Conservation (phyloP, 2,113 vertebrate species). For the Arenaria interpres region DNA sequence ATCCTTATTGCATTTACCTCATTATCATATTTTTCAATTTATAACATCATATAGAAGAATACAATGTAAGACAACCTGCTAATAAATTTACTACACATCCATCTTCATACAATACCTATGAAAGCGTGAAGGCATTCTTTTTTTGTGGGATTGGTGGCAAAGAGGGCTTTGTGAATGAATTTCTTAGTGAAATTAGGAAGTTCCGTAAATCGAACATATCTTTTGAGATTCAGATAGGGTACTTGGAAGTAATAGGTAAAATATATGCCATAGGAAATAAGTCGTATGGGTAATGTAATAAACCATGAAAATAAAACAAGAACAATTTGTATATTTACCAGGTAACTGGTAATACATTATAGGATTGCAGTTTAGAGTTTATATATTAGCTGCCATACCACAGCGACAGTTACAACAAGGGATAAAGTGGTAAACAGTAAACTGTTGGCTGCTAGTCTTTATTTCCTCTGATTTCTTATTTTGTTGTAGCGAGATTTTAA, state of each 20-base stretch:
- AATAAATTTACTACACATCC: neutral
- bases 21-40: constrained; percentile 53
- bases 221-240: neutral
- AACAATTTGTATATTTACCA: neutral
- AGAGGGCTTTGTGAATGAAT: neutral
- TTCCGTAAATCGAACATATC: neutral
- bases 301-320: neutral
- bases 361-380: neutral
- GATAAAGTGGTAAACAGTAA: neutral
- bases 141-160: neutral
- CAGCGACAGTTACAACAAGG: neutral
- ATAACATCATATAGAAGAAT: neutral
- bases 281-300: neutral
- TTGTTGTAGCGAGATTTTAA: neutral
- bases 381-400: neutral
- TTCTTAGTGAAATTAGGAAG: neutral
- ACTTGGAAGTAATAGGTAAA: neutral
- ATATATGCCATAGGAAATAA: neutral
- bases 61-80: neutral
- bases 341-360: neutral
- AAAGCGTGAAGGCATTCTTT: neutral
- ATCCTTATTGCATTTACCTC: constrained; percentile 16
- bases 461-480: neutral
- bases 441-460: neutral
- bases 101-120: neutral